Conservation (phyloP, 2,113 vertebrate species). For the Antechinus flavipes region DNA sequence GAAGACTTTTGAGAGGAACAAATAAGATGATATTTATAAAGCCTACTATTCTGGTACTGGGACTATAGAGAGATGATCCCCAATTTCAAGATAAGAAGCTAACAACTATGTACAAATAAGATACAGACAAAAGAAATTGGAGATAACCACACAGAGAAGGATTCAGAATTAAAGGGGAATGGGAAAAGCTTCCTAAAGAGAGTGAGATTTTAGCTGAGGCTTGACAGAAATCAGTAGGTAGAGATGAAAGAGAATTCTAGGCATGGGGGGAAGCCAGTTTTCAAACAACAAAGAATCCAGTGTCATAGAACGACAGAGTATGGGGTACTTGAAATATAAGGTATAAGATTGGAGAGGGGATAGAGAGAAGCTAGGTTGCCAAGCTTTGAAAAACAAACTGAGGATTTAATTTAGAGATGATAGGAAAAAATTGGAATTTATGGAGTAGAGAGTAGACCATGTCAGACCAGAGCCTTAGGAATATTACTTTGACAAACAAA, state of each 20-base stretch:
- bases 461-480: too few relatives aligned
- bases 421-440: background rate
- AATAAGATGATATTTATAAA: background rate
- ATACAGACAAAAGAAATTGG: background rate
- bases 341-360: background rate
- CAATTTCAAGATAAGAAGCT: slow-evolving; percentile 18
- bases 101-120: background rate
- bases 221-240: background rate
- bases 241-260: background rate
- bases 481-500: too few relatives aligned
- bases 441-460: background rate
- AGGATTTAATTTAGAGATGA: background rate
- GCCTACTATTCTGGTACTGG: background rate
- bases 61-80: background rate
- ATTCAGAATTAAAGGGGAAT: background rate
- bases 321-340: background rate
- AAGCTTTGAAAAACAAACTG: background rate
- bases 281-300: background rate
- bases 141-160: background rate
- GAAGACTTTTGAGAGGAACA: background rate
- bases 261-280: background rate
- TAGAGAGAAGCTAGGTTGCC: background rate
- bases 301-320: background rate
- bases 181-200: background rate
- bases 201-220: background rate